phyloP scores from a whole-genome alignment of 2,797 vertebrate species.

The Gymnothorax javanicus region DNA sequence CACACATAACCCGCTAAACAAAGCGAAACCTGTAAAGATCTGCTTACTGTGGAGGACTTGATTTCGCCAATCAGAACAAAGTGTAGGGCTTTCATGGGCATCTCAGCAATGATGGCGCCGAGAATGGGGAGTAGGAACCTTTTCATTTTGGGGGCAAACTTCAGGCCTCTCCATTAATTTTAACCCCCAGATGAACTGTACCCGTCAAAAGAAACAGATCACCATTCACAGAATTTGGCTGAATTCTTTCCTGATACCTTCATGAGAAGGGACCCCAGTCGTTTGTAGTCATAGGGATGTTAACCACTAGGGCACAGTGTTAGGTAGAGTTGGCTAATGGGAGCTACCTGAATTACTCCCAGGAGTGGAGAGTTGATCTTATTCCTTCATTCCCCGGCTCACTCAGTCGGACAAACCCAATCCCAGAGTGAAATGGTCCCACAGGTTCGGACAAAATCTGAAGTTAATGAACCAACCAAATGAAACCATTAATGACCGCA shows the following conservation, averaged over 20 bases:
- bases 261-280: background rate
- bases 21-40: background rate
- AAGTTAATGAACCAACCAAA: slow-evolving; percentile 2
- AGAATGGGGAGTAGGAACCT: background rate
- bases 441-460: background rate
- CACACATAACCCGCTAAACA: background rate
- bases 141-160: background rate
- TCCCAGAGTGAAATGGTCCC: background rate
- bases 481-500: background rate
- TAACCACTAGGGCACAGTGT: background rate
- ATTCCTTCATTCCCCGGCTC: background rate
- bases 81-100: background rate
- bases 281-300: background rate
- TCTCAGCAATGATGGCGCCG: background rate
- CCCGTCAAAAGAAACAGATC: background rate
- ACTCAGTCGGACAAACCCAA: background rate
- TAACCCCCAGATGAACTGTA: background rate
- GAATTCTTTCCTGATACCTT: background rate
- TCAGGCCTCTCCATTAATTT: too few species aligned
- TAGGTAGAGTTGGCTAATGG: background rate
- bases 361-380: background rate
- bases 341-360: background rate
- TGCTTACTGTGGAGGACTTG: background rate
- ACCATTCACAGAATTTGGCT: background rate
- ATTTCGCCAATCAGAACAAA: background rate